Evolutionary conservation across 2,113 vertebrate species (phyloP).

Genomic region (Vidua chalybeata): DNA sequence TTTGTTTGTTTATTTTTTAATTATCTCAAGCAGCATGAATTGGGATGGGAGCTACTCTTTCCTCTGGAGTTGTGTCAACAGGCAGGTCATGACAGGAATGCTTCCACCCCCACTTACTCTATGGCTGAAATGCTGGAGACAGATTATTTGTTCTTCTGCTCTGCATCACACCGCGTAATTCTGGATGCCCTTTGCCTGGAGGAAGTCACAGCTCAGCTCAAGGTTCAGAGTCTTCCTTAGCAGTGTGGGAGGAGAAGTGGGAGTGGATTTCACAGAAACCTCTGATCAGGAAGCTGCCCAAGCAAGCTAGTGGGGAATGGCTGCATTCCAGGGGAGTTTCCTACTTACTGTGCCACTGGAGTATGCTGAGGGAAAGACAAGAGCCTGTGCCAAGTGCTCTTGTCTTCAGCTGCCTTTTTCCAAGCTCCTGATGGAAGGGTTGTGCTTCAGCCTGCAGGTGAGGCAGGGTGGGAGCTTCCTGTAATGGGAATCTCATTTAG

Average conservation of each 20-base stretch:
- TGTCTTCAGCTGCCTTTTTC: background rate
- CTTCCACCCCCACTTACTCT: background rate
- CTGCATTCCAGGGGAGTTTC: conserved; percentile 47
- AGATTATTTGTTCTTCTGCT: background rate
- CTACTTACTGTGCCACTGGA: background rate
- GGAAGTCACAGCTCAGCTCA: conserved; percentile 4
- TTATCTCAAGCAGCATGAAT: background rate
- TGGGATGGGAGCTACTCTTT: background rate
- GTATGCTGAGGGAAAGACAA: background rate
- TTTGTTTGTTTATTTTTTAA: background rate
- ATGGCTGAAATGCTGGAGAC: background rate
- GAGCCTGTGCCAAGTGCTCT: background rate
- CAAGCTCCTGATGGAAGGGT: background rate
- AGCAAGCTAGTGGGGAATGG: conserved; percentile 31
- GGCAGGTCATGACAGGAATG: background rate
- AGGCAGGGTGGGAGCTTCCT: background rate
- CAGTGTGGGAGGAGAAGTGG: conserved; percentile 1
- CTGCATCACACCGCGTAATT: background rate
- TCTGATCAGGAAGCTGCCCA: conserved; percentile 39
- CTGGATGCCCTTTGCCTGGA: conserved; percentile 27
- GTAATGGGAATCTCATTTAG: background rate
- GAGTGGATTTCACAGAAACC: conserved; percentile 36
- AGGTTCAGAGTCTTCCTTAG: conserved; percentile 7
- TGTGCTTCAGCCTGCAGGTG: background rate
- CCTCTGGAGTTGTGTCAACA: background rate